Evolutionary conservation across 1,140 invertebrate genomes (phyloP).

Genomic region (Rhizoglyphus robini): DNA sequence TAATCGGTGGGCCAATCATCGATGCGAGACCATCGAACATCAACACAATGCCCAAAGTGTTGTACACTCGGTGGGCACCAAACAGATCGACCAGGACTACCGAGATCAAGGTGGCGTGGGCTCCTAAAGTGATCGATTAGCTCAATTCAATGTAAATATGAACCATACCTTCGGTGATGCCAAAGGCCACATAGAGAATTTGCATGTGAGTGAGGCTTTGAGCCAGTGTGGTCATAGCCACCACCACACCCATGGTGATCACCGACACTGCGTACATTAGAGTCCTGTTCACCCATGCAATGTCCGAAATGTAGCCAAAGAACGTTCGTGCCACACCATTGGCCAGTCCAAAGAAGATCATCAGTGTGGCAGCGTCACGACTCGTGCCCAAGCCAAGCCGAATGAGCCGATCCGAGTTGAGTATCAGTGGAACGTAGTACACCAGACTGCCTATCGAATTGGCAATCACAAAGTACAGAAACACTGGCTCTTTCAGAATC

Average conservation of each 20-base stretch:
- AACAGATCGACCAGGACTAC: conserved; percentile 73
- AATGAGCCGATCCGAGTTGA: conserved; percentile 53
- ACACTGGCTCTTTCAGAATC: conserved; percentile 39
- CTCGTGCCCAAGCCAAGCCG: conserved; percentile 39
- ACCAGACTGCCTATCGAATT: conserved; percentile 93
- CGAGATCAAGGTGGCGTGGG: conserved; percentile 71
- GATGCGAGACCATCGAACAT: conserved; percentile 84
- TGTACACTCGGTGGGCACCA: conserved; percentile 71
- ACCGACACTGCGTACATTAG: not conserved
- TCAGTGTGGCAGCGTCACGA: conserved; percentile 34
- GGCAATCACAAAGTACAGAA: conserved; percentile 55
- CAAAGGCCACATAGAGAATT: not conserved
- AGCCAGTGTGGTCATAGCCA: not conserved
- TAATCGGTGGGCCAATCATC: conserved; percentile 70
- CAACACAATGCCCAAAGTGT: conserved; percentile 74
- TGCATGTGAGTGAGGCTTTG: not conserved
- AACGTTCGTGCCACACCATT: conserved; percentile 47
- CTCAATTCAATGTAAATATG: too few species aligned
- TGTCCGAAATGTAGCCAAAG: conserved; percentile 56
- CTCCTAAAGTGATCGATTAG: too few species aligned
- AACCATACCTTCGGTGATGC: conserved; percentile 1
- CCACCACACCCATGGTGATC: not conserved
- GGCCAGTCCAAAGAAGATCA: conserved; percentile 40
- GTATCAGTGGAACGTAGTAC: conserved; percentile 86
- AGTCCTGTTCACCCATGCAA: not conserved